Percentiles rank a stretch among this genome's conserved stretches.
Evolutionary conservation across 2,888 invertebrate species (phyloP).

Genomic region (Polyommatus icarus): DNA sequence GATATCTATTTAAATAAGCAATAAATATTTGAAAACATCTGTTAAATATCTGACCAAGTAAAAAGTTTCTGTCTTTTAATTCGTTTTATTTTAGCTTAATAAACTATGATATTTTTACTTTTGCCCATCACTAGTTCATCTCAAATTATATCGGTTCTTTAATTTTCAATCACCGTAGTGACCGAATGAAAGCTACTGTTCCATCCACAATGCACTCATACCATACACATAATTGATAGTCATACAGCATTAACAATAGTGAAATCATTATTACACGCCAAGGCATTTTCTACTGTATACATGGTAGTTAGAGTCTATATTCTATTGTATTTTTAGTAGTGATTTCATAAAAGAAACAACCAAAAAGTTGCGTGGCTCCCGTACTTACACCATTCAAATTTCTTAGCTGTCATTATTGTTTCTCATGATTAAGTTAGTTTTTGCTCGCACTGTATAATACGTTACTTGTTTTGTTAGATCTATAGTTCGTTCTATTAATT

Average conservation of each 20-base stretch:
- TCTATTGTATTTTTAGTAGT: conserved; percentile 44
- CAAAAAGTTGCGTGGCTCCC: conserved; percentile 77
- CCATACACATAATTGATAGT: conserved; percentile 78
- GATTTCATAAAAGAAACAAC: conserved; percentile 69
- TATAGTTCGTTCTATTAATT: neutral
- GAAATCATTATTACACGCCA: conserved; percentile 57
- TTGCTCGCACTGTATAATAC: conserved; percentile 71
- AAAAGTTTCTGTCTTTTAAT: neutral
- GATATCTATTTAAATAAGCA: too few species aligned
- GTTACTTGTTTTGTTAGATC: conserved; percentile 39
- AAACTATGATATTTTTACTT: neutral
- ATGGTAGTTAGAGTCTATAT: conserved; percentile 45
- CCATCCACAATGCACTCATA: conserved; percentile 73
- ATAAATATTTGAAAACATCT: too few species aligned
- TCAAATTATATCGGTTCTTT: conserved; percentile 79
- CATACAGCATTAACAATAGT: conserved; percentile 76
- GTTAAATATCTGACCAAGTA: too few species aligned
- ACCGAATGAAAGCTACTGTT: conserved; percentile 76
- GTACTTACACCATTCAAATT: conserved; percentile 77
- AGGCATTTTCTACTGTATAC: conserved; percentile 49
- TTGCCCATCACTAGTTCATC: conserved; percentile 61
- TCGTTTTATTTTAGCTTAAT: neutral
- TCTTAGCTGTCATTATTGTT: conserved; percentile 79
- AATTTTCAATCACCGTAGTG: conserved; percentile 75
- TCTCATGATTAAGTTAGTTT: conserved; percentile 81